These are phyloP conservation scores for Centrocercus urophasianus DNA, from an alignment of 2,113 vertebrate genomes.

Conservation along the genomic window DNA sequence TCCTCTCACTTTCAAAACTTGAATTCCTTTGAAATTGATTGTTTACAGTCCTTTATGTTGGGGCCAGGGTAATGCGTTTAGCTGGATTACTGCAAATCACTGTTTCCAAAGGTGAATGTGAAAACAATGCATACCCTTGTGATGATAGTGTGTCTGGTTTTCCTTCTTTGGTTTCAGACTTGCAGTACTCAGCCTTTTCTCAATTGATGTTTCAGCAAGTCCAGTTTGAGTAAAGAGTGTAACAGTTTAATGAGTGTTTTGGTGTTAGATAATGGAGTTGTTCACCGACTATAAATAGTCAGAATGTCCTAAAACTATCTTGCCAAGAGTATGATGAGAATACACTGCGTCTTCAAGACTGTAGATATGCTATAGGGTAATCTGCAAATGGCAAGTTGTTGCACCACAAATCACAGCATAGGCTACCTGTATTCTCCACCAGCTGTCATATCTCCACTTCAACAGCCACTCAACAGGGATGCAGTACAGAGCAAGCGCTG, in stretches of 20 bases:
- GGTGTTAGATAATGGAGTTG: neutral
- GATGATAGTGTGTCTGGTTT: neutral
- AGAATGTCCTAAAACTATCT: neutral
- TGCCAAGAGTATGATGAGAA: neutral
- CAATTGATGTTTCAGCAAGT: neutral
- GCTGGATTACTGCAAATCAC: neutral
- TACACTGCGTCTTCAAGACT: neutral
- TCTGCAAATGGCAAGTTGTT: neutral
- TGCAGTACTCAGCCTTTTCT: neutral
- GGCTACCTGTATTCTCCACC: fast-evolving
- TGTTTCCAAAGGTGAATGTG: neutral
- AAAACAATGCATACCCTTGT: neutral
- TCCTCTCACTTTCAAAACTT: neutral
- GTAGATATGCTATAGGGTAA: neutral
- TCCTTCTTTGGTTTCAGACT: neutral
- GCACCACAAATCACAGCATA: neutral
- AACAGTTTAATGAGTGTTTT: neutral
- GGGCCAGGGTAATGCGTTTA: neutral
- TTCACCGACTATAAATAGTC: neutral
- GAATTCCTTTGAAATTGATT: conserved; percentile 16
- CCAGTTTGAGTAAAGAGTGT: fast-evolving
- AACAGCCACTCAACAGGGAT: neutral
- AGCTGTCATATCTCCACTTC: neutral
- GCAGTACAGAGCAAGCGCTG: neutral
- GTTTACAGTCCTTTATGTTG: neutral